phyloP scores from a whole-genome alignment of 1,140 invertebrate genomes.

The Phortica variegata region DNA sequence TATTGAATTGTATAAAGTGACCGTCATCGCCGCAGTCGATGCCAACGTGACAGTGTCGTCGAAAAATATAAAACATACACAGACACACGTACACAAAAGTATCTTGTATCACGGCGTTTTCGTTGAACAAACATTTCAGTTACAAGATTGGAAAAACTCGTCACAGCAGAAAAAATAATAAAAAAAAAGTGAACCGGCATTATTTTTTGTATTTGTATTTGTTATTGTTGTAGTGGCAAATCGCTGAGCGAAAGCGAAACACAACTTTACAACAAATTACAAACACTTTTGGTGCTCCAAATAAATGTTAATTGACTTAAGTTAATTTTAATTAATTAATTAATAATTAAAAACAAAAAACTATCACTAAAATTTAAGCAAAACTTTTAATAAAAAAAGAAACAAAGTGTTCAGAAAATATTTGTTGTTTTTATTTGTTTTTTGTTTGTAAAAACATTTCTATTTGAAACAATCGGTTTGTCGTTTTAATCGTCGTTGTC shows the following conservation, averaged over 20 bases:
- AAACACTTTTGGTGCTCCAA: too few species aligned
- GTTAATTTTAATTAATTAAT: too few species aligned
- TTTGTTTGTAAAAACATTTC: neutral
- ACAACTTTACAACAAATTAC: slow-evolving; percentile 4
- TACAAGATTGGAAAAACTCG: slow-evolving; percentile 7
- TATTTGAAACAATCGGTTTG: neutral
- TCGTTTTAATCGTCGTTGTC: slow-evolving; percentile 3
- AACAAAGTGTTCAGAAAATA: neutral
- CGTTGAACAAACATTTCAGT: too few species aligned
- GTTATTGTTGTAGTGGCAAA: too few species aligned
- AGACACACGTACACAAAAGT: slow-evolving; percentile 1
- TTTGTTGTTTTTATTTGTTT: neutral
- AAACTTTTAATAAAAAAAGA: neutral
- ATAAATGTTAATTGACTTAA: too few species aligned
- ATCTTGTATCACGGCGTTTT: slow-evolving; percentile 7
- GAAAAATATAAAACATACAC: slow-evolving; percentile 24
- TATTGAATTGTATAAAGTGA: slow-evolving; percentile 20
- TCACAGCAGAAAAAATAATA: slow-evolving; percentile 3
- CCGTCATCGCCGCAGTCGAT: slow-evolving; percentile 51
- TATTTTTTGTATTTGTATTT: too few species aligned
- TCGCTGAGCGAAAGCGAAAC: too few species aligned
- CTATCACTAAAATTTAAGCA: neutral
- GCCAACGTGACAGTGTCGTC: slow-evolving; percentile 43
- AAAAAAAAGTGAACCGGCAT: neutral
- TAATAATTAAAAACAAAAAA: slow-evolving; percentile 11